Evolutionary conservation across 2,113 vertebrate genomes (phyloP).

Genomic region (Oreocharis arfaki): DNA sequence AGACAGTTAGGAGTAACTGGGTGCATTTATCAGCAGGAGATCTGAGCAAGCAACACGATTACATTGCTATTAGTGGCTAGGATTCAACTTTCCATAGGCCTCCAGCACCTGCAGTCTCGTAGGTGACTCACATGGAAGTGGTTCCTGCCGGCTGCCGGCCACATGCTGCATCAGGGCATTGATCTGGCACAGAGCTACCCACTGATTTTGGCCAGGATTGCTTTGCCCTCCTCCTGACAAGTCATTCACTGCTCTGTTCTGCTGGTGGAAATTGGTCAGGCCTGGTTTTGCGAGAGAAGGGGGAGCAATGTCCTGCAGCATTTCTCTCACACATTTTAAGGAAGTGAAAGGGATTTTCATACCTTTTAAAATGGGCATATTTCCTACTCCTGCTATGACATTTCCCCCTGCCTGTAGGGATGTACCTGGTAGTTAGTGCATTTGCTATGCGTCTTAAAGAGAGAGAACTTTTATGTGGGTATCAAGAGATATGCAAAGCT

Average conservation of each 20-base stretch:
- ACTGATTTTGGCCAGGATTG: not conserved
- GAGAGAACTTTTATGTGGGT: not conserved
- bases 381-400: not conserved
- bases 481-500: not conserved
- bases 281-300: not conserved
- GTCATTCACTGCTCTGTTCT: accelerated
- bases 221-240: accelerated
- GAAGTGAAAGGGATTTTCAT: not conserved
- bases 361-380: not conserved
- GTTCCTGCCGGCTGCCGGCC: not conserved
- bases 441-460: not conserved
- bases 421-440: not conserved
- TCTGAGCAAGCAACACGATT: conserved; percentile 47
- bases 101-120: not conserved
- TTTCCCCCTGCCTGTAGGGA: not conserved
- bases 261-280: not conserved
- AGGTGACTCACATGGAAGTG: conserved; percentile 16
- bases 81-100: conserved; percentile 55
- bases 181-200: not conserved
- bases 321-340: not conserved
- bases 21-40: conserved; percentile 45
- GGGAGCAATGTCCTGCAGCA: not conserved
- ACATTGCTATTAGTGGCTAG: conserved; percentile 46
- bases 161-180: not conserved
- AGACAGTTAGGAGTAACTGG: conserved; percentile 53